Evolutionary conservation across 2,888 invertebrate species (phyloP).

Genomic region (Cheilosia pagana): DNA sequence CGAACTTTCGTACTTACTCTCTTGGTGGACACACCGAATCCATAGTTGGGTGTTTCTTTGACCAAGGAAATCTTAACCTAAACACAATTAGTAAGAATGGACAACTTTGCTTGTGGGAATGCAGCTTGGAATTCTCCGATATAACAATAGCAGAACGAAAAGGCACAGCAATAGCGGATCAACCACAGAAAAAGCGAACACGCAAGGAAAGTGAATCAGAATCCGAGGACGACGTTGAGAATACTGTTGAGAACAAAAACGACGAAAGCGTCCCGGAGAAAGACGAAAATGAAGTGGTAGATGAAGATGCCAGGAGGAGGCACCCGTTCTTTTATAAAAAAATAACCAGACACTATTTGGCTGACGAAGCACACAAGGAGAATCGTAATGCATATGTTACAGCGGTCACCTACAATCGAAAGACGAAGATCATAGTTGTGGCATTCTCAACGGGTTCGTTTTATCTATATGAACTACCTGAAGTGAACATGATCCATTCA

Average conservation of each 20-base stretch:
- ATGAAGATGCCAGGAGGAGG: slow-evolving; percentile 80
- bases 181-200: slow-evolving; percentile 38
- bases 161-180: neutral
- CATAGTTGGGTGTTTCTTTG: slow-evolving; percentile 94
- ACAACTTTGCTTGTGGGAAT: slow-evolving; percentile 91
- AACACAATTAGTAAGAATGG: slow-evolving; percentile 93
- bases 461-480: slow-evolving; percentile 96
- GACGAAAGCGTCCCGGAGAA: slow-evolving; percentile 76
- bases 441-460: slow-evolving; percentile 97
- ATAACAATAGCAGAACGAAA: slow-evolving; percentile 81
- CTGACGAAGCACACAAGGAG: slow-evolving; percentile 88
- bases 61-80: slow-evolving; percentile 92
- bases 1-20: slow-evolving; percentile 90
- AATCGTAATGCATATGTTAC: slow-evolving; percentile 88
- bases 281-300: slow-evolving; percentile 83
- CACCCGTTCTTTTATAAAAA: slow-evolving; percentile 88
- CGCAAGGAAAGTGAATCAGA: slow-evolving; percentile 81
- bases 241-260: slow-evolving; percentile 76
- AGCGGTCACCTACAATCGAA: slow-evolving; percentile 92
- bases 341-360: slow-evolving; percentile 89
- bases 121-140: slow-evolving; percentile 89
- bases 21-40: slow-evolving; percentile 93
- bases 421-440: slow-evolving; percentile 91
- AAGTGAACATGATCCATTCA: slow-evolving; percentile 95
- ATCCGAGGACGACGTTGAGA: slow-evolving; percentile 87